A percentile compares a stretch with the other conserved stretches of the same genome.
Evolutionary conservation across 2,888 invertebrate genomes (phyloP).

Genomic region (Apodemia duryi): DNA sequence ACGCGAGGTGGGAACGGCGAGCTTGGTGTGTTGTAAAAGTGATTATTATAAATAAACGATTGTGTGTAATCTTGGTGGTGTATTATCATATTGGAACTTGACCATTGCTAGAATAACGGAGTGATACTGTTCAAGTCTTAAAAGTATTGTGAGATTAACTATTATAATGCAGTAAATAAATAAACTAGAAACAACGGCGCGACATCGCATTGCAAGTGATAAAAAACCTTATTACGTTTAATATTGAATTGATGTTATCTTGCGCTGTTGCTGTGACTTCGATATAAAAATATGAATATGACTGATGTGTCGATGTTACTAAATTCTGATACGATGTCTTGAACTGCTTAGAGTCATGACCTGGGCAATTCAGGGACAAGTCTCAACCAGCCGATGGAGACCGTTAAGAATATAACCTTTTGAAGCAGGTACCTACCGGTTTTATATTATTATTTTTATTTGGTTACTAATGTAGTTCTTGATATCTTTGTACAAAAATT

Average conservation of each 20-base stretch:
- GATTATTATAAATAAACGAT: constrained; percentile 28
- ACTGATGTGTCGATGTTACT: constrained; percentile 40
- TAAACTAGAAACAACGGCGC: constrained; percentile 65
- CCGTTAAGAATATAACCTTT: constrained; percentile 67
- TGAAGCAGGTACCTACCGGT: constrained; percentile 78
- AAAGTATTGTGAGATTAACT: constrained; percentile 47
- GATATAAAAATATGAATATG: constrained; percentile 53
- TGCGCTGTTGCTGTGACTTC: constrained; percentile 36
- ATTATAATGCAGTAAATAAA: constrained; percentile 74
- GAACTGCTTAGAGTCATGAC: constrained; percentile 32
- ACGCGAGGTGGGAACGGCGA: constrained; percentile 68
- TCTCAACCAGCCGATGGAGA: constrained; percentile 59
- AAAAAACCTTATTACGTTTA: constrained; percentile 52
- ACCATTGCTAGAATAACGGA: constrained; percentile 12
- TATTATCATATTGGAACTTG: constrained; percentile 17
- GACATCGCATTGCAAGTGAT: constrained; percentile 37
- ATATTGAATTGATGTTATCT: constrained; percentile 48
- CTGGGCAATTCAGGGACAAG: constrained; percentile 58
- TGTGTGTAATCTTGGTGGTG: constrained; percentile 23
- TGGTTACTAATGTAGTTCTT: constrained; percentile 63
- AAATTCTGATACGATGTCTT: constrained; percentile 45
- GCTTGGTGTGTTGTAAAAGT: constrained; percentile 59
- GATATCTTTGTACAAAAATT: constrained; percentile 50
- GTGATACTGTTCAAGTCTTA: constrained; percentile 1
- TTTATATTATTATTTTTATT: constrained; percentile 74